Evolutionary conservation across 2,113 vertebrate genomes (phyloP).

Genomic region (Okapia johnstoni): DNA sequence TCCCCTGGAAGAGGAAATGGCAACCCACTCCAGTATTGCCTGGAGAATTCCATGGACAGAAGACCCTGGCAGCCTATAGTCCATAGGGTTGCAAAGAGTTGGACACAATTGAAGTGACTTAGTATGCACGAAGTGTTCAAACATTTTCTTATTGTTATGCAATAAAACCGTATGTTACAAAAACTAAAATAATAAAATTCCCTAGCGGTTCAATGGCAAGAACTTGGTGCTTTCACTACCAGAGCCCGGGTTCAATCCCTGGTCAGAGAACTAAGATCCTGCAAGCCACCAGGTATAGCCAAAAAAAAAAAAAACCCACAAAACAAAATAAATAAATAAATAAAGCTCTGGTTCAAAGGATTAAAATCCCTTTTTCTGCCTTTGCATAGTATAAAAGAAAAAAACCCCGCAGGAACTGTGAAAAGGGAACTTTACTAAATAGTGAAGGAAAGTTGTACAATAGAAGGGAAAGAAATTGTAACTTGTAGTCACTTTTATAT

Average conservation of each 20-base stretch:
- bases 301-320: background rate
- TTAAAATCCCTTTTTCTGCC: background rate
- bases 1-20: background rate
- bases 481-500: background rate
- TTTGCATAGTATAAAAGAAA: background rate
- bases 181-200: background rate
- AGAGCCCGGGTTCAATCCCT: background rate
- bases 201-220: background rate
- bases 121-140: background rate
- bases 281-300: background rate
- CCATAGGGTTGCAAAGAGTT: background rate
- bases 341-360: background rate
- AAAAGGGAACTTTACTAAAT: constrained; percentile 6
- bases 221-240: background rate
- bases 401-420: background rate
- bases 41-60: background rate
- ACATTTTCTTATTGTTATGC: background rate
- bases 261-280: background rate
- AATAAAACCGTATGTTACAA: background rate
- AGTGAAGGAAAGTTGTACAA: background rate
- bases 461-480: background rate
- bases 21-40: background rate
- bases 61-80: background rate
- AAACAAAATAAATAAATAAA: background rate
- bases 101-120: background rate